Percentiles rank a stretch among this genome's conserved stretches.
These are phyloP conservation scores for Thelaira solivaga DNA, from an alignment of 2,888 invertebrate genomes.

Conservation along the genomic window DNA sequence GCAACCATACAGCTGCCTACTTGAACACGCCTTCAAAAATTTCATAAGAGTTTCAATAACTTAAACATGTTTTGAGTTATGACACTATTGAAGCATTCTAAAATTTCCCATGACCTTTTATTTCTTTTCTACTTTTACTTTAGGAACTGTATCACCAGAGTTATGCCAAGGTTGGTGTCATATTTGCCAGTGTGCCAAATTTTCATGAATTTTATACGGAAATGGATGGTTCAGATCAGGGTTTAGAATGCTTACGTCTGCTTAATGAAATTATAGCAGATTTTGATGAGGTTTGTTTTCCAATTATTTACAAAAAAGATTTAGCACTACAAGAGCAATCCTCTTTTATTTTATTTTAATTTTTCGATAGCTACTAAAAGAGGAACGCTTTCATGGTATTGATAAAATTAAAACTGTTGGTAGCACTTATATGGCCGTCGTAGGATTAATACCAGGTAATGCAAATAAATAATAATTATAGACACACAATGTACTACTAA, in stretches of 20 bases:
- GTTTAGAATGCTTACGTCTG: slow-evolving; percentile 90
- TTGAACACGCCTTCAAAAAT: too few species aligned
- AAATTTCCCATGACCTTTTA: too few species aligned
- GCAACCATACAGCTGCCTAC: too few species aligned
- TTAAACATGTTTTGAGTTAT: too few species aligned
- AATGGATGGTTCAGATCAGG: slow-evolving; percentile 93
- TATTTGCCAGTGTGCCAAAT: slow-evolving; percentile 95
- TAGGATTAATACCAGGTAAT: slow-evolving; percentile 91
- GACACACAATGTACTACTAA: not conserved
- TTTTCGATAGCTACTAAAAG: slow-evolving; percentile 83
- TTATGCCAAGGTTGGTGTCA: slow-evolving; percentile 92
- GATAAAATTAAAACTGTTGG: slow-evolving; percentile 97
- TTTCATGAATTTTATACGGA: slow-evolving; percentile 97
- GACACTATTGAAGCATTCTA: too few species aligned
- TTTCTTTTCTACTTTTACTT: slow-evolving; percentile 75
- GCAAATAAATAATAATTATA: not conserved
- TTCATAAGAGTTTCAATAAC: too few species aligned
- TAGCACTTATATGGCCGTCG: slow-evolving; percentile 95
- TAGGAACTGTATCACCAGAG: slow-evolving; percentile 96
- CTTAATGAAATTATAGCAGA: slow-evolving; percentile 95
- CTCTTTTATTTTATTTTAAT: not conserved
- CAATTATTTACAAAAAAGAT: not conserved
- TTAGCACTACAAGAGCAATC: not conserved
- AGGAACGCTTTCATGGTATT: slow-evolving; percentile 90
- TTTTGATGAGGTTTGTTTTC: slow-evolving; percentile 87